Evolutionary conservation across 2,888 invertebrate species (phyloP), one percentile per base, ranked within the genome.

Genomic region (Gandaritis pyraliata): DNA sequence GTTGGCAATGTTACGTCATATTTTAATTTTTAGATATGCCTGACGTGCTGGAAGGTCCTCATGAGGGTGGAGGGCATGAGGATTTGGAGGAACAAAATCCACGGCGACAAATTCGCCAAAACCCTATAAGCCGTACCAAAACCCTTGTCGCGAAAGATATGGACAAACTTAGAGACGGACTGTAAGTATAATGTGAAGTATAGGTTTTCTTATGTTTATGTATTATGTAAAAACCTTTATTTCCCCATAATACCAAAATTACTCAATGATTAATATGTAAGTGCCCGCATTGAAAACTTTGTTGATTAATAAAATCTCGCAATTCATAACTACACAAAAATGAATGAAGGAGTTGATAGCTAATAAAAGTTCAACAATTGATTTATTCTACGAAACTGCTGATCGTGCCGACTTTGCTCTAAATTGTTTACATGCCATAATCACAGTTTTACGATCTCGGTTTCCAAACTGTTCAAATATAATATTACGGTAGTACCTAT

Each of bases 91-190:
- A 47, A 8, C 57, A 78, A 2, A 76, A 77, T 36, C 79, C 76
- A 0, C 86, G 81, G 0, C 85, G 92, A 0, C 78, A 82, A 53
- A 88, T 67, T 4, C 82, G 92, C 0, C 91, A 91, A 70, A 90
- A 92, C 39, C 92, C 91, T 0, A 90, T 85, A 45, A 85, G 86
- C 61, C 81, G 80, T 56, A 80, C 82, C n/a, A 92, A 87, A 64
- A 79, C 81, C 2, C 79, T 90, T 0, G 75, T 88, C 2, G 79
- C 83, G 29, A 82, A 80, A 4, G 79, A 89, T 48, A 38, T 90
- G 45, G 85, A 83, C 12, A 77, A 73, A 41, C 74, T 88, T 12
- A 78, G 82, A 18, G 57, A 62, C 8, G 87, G 86, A 64, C 67
- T 87, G 90, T 90, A 70, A 88, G 90, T 88, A 74, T 55, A 4